Base-by-base conservation (phyloP, 2,888 invertebrate genomes). In the Hemaris fuciformis region DNA sequence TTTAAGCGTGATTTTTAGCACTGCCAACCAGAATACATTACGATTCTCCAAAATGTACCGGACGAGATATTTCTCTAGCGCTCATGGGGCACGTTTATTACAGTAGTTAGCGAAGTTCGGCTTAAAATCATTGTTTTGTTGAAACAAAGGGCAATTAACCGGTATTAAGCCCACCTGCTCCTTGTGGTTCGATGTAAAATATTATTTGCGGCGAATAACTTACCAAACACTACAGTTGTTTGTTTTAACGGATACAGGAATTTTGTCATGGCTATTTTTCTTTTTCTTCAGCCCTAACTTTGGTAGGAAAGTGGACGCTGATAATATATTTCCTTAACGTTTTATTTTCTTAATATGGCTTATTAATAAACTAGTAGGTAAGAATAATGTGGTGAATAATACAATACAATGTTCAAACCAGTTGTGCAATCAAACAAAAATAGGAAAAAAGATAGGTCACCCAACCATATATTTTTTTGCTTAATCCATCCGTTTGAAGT, bases 111-210 rank as follows among this genome's bases (percentile, higher is more conserved):
- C 70, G 67, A 74, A 74, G 67, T 75, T 74, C 25, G 62, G 69
- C 69, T 68, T 68, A 74, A 79, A 80, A 75, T 77, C 69, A 80
- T 80, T 73, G 76, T 75, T 74, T 76, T 73, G 70, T 68, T 67
- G 71, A 74, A 80, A 79, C 79, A 80, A 77, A 71, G 67, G 69
- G 74, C 73, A 79, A 75, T 77, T 78, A 79, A 72, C 78, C 69
- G 70, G 72, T 73, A 75, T 76, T 73, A 77, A 72, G 61, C 71
- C 72, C 79, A 79, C 80, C 79, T 79, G 78, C 74, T 73, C 65
- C 70, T 74, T 72, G 69, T 63, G 66, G 69, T 57, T 66, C 69
- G 66, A 70, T 72, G 62, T 74, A 68, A 77, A 79, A 73, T 79
- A 76, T 77, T 71, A 68, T 69, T 62, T 58, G 63, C 27, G 64